phyloP scores from a whole-genome alignment of 2,888 invertebrate genomes.

The Sphecodes monilicornis region DNA sequence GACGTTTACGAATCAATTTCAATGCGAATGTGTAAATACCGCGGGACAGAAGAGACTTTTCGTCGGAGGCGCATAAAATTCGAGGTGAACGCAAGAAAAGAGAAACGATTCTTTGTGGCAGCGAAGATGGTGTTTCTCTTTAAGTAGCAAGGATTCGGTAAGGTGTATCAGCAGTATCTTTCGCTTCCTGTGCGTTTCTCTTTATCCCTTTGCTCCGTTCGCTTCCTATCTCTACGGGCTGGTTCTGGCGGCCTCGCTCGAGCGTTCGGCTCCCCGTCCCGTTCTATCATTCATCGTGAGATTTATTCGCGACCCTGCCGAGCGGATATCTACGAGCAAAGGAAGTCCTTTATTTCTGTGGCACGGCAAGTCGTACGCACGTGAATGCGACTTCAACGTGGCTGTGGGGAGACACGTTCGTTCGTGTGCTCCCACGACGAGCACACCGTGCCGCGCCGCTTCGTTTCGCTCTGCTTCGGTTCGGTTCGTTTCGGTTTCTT shows the following conservation, averaged over 20 bases:
- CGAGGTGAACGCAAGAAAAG: not conserved
- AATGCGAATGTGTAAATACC: not conserved
- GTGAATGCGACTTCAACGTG: constrained; percentile 59
- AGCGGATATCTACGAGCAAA: constrained; percentile 67
- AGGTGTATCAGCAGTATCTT: constrained; percentile 44
- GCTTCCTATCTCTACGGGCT: constrained; percentile 31
- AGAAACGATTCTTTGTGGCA: not conserved
- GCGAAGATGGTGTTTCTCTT: constrained; percentile 1
- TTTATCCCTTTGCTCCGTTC: constrained; percentile 23
- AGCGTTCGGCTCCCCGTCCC: constrained; percentile 4
- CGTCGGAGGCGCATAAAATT: not conserved
- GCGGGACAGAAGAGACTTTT: not conserved
- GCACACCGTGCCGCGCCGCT: not conserved
- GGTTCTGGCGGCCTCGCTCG: constrained; percentile 9
- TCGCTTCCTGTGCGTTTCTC: constrained; percentile 35
- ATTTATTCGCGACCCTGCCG: constrained; percentile 73
- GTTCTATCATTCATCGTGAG: constrained; percentile 52
- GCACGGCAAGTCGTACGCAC: constrained; percentile 50
- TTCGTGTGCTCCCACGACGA: constrained; percentile 34
- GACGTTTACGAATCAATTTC: too few species aligned
- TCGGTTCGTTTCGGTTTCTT: constrained; percentile 24
- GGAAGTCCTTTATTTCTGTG: constrained; percentile 69
- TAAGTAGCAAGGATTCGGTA: constrained; percentile 31
- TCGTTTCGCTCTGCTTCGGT: not conserved
- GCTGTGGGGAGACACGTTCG: constrained; percentile 33